These are phyloP conservation scores for Scolopax bukidnonensis DNA, from an alignment of 2,797 vertebrate species.

Conservation along the genomic window DNA sequence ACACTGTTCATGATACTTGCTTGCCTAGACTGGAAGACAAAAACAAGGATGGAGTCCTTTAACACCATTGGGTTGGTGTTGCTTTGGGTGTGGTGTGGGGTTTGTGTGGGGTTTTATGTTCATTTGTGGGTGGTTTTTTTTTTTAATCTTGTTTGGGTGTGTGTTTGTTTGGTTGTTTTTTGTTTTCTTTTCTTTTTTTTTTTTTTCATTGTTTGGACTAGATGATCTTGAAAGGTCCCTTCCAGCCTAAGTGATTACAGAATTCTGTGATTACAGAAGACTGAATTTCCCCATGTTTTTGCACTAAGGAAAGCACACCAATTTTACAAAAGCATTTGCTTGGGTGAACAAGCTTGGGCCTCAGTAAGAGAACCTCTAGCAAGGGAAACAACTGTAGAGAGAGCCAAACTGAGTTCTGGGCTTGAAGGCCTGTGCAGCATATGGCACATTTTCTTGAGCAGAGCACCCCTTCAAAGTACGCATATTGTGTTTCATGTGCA, in stretches of 20 bases:
- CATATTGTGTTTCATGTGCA: rapidly evolving
- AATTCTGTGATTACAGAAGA: neutral
- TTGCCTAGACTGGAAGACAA: neutral
- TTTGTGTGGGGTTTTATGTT: too few relatives aligned
- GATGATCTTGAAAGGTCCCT: too few relatives aligned
- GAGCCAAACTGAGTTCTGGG: neutral
- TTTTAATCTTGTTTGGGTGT: too few relatives aligned
- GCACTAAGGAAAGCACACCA: rapidly evolving
- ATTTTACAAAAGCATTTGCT: neutral
- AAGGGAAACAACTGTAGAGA: neutral
- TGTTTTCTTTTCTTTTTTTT: too few relatives aligned
- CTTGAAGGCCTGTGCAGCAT: neutral
- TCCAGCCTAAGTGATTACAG: too few relatives aligned
- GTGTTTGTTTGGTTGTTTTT: too few relatives aligned
- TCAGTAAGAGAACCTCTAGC: neutral
- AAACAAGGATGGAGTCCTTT: neutral
- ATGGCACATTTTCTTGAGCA: rapidly evolving
- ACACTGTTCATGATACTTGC: neutral
- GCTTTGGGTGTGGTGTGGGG: too few relatives aligned
- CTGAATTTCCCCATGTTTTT: neutral
- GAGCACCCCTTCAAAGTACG: neutral
- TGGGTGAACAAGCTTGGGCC: neutral
- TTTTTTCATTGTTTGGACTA: too few relatives aligned
- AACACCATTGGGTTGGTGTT: too few relatives aligned
- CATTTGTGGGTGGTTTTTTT: too few relatives aligned